Base-by-base conservation (phyloP, 2,797 vertebrate species). In the Australoheros facetus region DNA sequence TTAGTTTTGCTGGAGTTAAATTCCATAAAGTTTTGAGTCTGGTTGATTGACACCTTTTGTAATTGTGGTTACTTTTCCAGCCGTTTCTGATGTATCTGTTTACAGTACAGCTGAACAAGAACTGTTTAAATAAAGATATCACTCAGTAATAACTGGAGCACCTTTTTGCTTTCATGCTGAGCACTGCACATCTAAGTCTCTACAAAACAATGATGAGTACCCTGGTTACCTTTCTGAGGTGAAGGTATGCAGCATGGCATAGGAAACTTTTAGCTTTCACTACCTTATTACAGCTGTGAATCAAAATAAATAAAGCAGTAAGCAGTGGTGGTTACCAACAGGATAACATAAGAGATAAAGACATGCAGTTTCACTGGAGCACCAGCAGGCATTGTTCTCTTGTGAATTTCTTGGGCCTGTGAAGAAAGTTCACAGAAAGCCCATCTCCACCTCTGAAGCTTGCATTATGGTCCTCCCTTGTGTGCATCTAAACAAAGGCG, bases 171-270 rank as follows among this genome's bases (percentile, higher is more conserved):
- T 5, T 69, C 6, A 51, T 30, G 42, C 42, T 30, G 19, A 26
- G 1, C 16, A 48, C 28, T 0, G 0, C 62, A 66, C 9, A 19
- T 19, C 39, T 0, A 66, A 9, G 26, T 45, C 45, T 0, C 0
- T 39, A 48, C 23, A 69, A 8, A 69, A 0, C 39, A 64, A 45
- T 30, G 42, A 12, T 30, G 17, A 64, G 14, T 26, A 19, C 7
- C 16, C 7, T 51, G 48, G 45, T 19, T 51, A 51, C 3, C 51
- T 53, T 53, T 53, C 17, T 53, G 3, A 53, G 1, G 16, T 12
- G 19, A 48, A 69, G 5, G 10, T 2, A 66, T 48, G 39, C 1
- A 28, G 62, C 23, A 66, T 28, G 45, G 26, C 7, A 32, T 32
- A 7, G 32, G 32, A 32, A 32, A 32, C 32, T 32, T 32, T 32